These are phyloP conservation scores for Micoletzkya japonica DNA, from an alignment of 2,888 invertebrate genomes.

Conservation along the genomic window DNA sequence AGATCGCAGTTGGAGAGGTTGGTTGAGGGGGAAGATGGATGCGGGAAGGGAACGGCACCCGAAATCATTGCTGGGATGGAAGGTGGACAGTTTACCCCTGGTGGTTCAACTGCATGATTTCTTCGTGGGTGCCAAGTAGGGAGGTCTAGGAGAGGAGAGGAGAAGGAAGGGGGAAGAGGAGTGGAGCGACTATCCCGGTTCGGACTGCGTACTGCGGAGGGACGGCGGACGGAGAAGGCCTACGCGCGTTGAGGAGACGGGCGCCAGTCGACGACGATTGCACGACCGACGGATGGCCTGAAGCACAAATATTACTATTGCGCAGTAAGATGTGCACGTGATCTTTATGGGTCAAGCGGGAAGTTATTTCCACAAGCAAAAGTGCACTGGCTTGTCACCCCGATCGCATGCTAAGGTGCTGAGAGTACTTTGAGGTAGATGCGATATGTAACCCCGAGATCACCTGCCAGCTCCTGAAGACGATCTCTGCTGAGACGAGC, in stretches of 20 bases:
- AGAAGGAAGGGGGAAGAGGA: no score
- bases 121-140: background rate
- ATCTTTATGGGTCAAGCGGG: no score
- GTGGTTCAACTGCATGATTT: background rate
- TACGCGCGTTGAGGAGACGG: constrained; percentile 2
- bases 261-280: constrained; percentile 14
- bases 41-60: background rate
- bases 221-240: constrained; percentile 6
- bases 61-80: background rate
- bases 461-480: constrained; percentile 28
- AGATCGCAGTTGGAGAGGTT: background rate
- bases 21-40: background rate
- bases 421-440: no score
- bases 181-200: constrained; percentile 8
- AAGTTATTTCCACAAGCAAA: no score
- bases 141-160: no score
- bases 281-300: constrained; percentile 19
- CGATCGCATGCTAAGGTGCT: no score
- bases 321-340: no score
- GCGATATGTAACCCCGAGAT: no score
- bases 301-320: background rate
- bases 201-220: constrained; percentile 11
- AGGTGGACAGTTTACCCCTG: background rate
- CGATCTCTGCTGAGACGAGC: constrained; percentile 12
- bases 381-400: no score